Evolutionary conservation across 2,113 vertebrate species (phyloP), one percentile per base, ranked within the genome.

Genomic region (Epinephelus moara): DNA sequence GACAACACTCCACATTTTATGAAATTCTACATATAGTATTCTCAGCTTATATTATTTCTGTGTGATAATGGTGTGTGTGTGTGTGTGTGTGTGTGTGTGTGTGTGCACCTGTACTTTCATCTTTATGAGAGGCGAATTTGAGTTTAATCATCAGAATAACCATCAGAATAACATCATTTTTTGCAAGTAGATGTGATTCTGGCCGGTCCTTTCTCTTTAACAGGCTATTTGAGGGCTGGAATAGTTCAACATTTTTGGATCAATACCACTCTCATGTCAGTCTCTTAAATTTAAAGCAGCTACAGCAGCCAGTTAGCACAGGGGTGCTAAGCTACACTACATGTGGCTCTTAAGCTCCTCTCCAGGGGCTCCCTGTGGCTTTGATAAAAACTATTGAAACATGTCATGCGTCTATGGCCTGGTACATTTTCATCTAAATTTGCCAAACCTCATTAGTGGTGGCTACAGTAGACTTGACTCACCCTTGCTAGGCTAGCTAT

Each of bases 1-100:
- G 13, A 67, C 61, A 78, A 47, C 25, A 67, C 17, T 70, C 42
- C 25, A 53, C 13, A 4, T 52, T 68, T 59, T 52, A 64, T 57
- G 25, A 25, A 57, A 4, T 62, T 78, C 62, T 64, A 70, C 53
- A 61, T 60, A 70, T 18, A 55, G 14, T 61, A 66, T 62, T 80
- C 66, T 66, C 66, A 88, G 47, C 57, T 82, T 73, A 62, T 76
- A 56, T 72, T 10, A 53, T 37, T 45, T 50, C 6, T 37, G 73
- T 78, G 50, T 59, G 40, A 57, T 68, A n/a, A 42, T 0, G 2
- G 13, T 68, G 40, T 55, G 42, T 19, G 56, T 42, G 57, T 21
- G 27, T 27, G n/a, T 23, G 18, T 56, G 23, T 80, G 62, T 76
- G 30, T n/a, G 42, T 42, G 11, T 50, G 47, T 55, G n/a, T 75